Evolutionary conservation across 2,113 vertebrate species (phyloP).

Genomic region (Pitta sordida): DNA sequence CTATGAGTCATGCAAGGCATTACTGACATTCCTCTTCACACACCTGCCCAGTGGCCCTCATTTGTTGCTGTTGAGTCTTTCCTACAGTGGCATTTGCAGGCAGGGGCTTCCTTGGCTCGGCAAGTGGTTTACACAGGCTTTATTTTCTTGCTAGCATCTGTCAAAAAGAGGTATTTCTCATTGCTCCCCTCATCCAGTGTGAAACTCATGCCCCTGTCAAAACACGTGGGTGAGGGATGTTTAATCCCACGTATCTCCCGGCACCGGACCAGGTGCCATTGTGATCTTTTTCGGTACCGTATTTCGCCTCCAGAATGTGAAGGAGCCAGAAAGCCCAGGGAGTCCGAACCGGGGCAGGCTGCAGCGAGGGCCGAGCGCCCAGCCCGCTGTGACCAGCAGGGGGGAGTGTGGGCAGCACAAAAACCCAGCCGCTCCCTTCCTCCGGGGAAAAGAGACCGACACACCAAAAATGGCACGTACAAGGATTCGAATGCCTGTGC

Average conservation of each 20-base stretch:
- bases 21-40: background rate
- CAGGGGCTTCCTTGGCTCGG: background rate
- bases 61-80: background rate
- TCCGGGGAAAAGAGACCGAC: background rate
- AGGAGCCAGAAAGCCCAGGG: accelerated
- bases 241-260: background rate
- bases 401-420: conserved; percentile 23
- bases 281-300: background rate
- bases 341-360: background rate
- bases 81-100: background rate
- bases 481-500: background rate
- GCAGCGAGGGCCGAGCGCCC: background rate
- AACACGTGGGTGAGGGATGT: background rate
- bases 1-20: background rate
- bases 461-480: accelerated
- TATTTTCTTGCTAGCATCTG: background rate
- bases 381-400: background rate
- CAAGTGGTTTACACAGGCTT: background rate
- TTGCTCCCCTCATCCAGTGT: background rate
- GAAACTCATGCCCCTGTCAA: background rate
- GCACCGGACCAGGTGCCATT: accelerated
- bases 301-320: background rate
- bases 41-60: background rate
- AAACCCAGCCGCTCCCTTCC: accelerated
- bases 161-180: background rate